phyloP scores from a whole-genome alignment of 2,113 vertebrate genomes.

The Petrocephalus microphthalmus region DNA sequence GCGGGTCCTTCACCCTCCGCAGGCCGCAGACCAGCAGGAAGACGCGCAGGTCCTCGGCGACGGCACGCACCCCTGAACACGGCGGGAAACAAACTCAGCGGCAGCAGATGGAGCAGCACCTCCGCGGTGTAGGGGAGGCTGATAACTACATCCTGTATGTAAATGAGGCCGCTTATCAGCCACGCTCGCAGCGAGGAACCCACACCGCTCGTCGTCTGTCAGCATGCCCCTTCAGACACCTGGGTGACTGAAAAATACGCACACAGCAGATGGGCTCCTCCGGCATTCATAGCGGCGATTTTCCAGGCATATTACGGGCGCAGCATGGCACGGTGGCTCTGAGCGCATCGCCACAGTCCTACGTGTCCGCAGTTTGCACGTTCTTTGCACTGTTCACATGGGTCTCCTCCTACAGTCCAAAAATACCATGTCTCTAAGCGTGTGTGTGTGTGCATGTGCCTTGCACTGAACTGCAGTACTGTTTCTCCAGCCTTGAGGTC shows the following conservation, averaged over 20 bases:
- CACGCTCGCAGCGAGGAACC: neutral
- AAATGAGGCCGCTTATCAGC: neutral
- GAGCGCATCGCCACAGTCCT: neutral
- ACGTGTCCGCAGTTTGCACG: neutral
- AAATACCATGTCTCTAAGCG: neutral
- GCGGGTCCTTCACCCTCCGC: conserved; percentile 79
- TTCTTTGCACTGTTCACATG: neutral
- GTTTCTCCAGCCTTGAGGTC: neutral
- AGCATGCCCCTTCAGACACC: neutral
- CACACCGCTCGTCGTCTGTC: neutral
- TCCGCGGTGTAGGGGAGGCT: neutral
- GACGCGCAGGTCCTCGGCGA: conserved; percentile 44
- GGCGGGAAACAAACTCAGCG: conserved; percentile 13
- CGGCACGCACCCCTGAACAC: conserved; percentile 55
- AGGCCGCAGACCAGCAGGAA: conserved; percentile 84
- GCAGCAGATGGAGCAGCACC: neutral
- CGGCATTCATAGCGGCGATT: neutral
- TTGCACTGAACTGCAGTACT: neutral
- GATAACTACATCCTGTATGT: neutral
- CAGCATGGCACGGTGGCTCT: neutral
- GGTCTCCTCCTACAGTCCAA: neutral
- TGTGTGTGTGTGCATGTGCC: neutral
- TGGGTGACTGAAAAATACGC: neutral
- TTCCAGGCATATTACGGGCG: neutral
- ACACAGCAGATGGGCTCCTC: neutral